phyloP scores from a whole-genome alignment of 2,113 vertebrate genomes.

The Edolisoma coerulescens region DNA sequence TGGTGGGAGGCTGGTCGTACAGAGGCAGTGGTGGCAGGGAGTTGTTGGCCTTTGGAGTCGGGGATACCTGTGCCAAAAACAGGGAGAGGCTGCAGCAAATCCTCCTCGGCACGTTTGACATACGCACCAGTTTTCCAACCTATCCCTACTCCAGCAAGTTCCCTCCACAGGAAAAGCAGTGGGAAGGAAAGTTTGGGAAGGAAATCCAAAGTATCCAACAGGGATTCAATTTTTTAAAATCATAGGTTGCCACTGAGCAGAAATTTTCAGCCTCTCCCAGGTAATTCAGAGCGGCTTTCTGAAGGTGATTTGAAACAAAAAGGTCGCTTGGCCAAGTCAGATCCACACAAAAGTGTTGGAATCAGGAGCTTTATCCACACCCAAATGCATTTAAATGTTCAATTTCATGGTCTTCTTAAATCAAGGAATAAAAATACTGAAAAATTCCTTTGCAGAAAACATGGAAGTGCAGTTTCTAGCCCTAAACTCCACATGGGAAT shows the following conservation, averaged over 20 bases:
- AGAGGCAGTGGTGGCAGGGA: conserved; percentile 86
- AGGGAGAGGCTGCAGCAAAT: background rate
- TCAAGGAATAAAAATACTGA: background rate
- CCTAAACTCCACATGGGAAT: background rate
- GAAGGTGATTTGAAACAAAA: background rate
- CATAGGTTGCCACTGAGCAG: background rate
- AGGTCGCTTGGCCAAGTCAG: fast-evolving
- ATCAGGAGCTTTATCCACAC: fast-evolving
- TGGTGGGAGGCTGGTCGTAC: conserved; percentile 90
- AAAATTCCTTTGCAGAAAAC: background rate
- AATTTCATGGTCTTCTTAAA: background rate
- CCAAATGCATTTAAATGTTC: too few relatives aligned
- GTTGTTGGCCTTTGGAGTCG: conserved; percentile 79
- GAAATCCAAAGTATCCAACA: background rate
- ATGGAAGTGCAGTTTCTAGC: background rate
- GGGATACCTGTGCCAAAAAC: conserved; percentile 66
- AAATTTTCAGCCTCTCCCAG: background rate
- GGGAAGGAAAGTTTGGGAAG: background rate
- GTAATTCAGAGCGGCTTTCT: background rate
- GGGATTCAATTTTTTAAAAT: background rate
- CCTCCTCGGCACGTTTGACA: background rate
- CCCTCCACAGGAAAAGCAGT: background rate
- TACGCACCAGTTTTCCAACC: background rate
- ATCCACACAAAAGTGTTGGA: background rate
- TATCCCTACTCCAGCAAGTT: background rate